Conservation (phyloP, 1,140 invertebrate genomes). For the Frieseomelitta varia region DNA sequence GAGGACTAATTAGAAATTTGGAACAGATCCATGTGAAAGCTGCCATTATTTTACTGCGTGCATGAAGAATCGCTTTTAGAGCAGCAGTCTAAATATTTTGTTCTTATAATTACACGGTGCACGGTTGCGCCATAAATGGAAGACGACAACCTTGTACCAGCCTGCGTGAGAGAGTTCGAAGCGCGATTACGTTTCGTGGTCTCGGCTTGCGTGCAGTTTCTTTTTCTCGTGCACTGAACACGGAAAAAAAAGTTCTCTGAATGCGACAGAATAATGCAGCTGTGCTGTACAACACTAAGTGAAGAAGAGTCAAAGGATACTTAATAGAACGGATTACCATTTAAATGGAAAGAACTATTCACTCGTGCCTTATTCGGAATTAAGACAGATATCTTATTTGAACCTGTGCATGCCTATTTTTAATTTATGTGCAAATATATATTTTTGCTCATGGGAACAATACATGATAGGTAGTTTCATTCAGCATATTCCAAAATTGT, state of each 20-base stretch:
- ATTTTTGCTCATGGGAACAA: too few relatives aligned
- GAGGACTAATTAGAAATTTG: slow-evolving; percentile 21
- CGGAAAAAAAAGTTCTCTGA: slow-evolving; percentile 44
- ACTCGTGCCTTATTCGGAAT: neutral
- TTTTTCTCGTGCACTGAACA: slow-evolving; percentile 16
- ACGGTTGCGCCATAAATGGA: slow-evolving; percentile 50
- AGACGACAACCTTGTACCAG: slow-evolving; percentile 59
- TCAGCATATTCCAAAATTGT: neutral
- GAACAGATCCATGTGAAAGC: slow-evolving; percentile 25
- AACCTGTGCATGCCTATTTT: neutral
- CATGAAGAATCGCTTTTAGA: slow-evolving; percentile 38
- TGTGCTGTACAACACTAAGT: neutral
- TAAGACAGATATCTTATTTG: neutral
- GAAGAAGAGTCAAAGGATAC: slow-evolving; percentile 18
- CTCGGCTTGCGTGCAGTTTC: slow-evolving; percentile 54
- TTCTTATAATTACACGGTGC: slow-evolving; percentile 65
- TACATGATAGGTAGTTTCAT: neutral
- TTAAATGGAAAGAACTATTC: neutral
- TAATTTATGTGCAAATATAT: neutral
- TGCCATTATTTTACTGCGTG: slow-evolving; percentile 3
- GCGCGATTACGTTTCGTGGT: slow-evolving; percentile 51
- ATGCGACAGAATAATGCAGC: slow-evolving; percentile 37
- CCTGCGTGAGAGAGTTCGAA: slow-evolving; percentile 55
- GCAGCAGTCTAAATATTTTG: slow-evolving; percentile 64
- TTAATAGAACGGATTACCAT: slow-evolving; percentile 31